These are phyloP conservation scores for Tokudaia muenninki DNA, from an alignment of 2,797 vertebrate genomes.

Conservation along the genomic window DNA sequence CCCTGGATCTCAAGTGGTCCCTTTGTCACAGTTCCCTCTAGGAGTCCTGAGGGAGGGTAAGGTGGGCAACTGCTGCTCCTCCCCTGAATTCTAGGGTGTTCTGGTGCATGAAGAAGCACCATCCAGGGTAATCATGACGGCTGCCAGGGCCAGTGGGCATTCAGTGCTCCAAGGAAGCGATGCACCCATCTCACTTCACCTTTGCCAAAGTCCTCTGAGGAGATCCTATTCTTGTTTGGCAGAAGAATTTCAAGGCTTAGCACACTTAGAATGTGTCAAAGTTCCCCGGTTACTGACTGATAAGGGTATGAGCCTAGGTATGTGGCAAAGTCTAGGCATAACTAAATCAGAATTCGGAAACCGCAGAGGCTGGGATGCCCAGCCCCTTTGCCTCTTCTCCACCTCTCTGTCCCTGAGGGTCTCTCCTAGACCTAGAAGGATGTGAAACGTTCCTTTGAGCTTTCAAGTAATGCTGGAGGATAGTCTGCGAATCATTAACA, in stretches of 20 bases:
- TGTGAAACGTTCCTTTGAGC: background rate
- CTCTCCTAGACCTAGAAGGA: background rate
- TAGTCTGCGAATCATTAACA: background rate
- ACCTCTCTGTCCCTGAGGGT: background rate
- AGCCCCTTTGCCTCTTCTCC: background rate
- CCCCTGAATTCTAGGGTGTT: background rate
- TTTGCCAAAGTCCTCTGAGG: background rate
- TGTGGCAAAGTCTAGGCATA: background rate
- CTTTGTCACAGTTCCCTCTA: background rate
- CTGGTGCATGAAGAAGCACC: too few species aligned
- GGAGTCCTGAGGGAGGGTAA: background rate
- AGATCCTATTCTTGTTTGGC: background rate
- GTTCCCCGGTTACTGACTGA: background rate
- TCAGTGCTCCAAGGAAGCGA: fast-evolving
- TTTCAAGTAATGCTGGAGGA: background rate
- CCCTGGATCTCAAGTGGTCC: background rate
- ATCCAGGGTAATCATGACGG: background rate
- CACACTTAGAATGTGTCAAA: background rate
- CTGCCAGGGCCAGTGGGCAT: background rate
- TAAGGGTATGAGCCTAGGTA: background rate
- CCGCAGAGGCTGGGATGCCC: background rate
- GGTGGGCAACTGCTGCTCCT: background rate
- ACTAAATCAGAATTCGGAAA: background rate
- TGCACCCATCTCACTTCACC: background rate
- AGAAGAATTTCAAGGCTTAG: background rate